These are phyloP conservation scores for Brachionichthys hirsutus DNA, from an alignment of 2,113 vertebrate genomes.

Conservation along the genomic window DNA sequence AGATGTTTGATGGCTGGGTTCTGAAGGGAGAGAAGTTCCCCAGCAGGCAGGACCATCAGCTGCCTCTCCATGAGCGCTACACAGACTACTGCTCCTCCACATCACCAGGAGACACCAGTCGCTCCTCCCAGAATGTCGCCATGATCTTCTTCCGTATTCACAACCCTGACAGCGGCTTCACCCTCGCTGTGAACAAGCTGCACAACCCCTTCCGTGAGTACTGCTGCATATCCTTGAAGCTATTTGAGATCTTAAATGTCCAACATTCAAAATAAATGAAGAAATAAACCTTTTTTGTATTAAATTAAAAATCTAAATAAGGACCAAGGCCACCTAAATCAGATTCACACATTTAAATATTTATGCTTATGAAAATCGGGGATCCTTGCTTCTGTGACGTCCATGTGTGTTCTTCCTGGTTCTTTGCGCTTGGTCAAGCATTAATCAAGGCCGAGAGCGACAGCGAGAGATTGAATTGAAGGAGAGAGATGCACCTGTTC, in stretches of 20 bases:
- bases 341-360: constrained; percentile 1
- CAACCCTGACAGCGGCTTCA: constrained; percentile 85
- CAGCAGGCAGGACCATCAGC: constrained; percentile 87
- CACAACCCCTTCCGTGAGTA: constrained; percentile 91
- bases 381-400: neutral
- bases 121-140: constrained; percentile 92
- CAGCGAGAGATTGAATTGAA: constrained; percentile 45
- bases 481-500: constrained; percentile 65
- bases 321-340: constrained; percentile 1
- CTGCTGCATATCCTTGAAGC: neutral
- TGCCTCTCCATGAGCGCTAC: constrained; percentile 84
- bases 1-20: constrained; percentile 98
- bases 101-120: constrained; percentile 67
- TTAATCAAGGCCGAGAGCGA: constrained; percentile 55
- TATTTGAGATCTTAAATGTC: neutral
- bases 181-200: constrained; percentile 82
- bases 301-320: neutral
- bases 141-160: constrained; percentile 94
- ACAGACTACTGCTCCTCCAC: constrained; percentile 85
- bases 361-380: too few relatives aligned
- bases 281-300: neutral
- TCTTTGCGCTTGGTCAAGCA: constrained; percentile 43
- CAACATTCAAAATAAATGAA: neutral
- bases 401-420: constrained; percentile 30
- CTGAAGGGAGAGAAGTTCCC: constrained; percentile 96